Evolutionary conservation across 2,113 vertebrate species (phyloP).

Genomic region (Blennius ocellaris): DNA sequence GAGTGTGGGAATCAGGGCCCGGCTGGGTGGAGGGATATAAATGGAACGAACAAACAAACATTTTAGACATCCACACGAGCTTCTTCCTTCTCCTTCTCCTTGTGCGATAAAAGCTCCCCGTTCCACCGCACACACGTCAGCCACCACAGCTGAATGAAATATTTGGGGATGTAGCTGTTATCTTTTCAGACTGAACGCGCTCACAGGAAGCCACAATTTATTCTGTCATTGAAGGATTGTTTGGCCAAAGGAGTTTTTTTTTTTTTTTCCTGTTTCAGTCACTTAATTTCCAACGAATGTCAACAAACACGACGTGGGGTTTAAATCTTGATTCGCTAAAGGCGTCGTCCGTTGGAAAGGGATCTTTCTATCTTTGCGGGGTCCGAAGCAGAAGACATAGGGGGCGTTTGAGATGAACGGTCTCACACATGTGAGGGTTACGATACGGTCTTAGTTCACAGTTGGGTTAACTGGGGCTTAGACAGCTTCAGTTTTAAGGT

Average conservation of each 20-base stretch:
- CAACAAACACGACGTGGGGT: conserved; percentile 21
- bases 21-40: conserved; percentile 45
- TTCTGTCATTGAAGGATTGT: conserved; percentile 15
- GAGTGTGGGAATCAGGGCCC: conserved; percentile 44
- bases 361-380: no score
- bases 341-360: no score
- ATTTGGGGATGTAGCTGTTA: conserved; percentile 11
- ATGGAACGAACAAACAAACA: conserved; percentile 61
- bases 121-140: background rate
- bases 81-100: conserved; percentile 37
- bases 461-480: no score
- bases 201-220: conserved; percentile 36
- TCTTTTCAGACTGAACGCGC: conserved; percentile 12
- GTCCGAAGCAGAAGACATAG: no score
- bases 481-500: no score
- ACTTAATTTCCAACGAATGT: background rate
- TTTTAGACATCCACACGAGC: conserved; percentile 22
- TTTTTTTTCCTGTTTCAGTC: background rate
- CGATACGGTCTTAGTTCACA: no score
- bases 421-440: no score
- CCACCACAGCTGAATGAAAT: background rate
- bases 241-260: background rate
- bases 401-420: no score
- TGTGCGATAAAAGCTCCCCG: conserved; percentile 25
- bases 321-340: background rate